These are phyloP conservation scores for Aix galericulata DNA, from an alignment of 2,113 vertebrate genomes.

Conservation along the genomic window DNA sequence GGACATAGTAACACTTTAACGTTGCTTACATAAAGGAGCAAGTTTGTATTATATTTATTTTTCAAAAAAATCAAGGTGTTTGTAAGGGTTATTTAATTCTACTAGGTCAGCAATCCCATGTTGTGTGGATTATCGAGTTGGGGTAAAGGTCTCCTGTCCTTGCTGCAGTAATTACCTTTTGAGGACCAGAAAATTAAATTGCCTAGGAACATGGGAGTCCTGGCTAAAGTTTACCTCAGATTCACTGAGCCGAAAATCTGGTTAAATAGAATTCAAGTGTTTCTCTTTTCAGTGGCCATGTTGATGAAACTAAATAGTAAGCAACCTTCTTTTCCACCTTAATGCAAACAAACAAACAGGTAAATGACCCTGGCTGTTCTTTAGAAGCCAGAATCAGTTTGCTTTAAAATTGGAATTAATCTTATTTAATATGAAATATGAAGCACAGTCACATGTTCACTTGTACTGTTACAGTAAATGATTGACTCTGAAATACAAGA, in stretches of 20 bases:
- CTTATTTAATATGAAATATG: constrained; percentile 18
- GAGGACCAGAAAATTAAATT: not conserved
- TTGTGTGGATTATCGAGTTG: not conserved
- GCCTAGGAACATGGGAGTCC: not conserved
- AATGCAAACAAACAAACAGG: not conserved
- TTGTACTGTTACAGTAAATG: not conserved
- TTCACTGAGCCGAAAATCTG: not conserved
- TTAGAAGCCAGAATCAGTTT: not conserved
- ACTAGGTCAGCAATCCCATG: not conserved
- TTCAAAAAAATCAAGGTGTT: not conserved
- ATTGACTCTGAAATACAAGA: constrained; percentile 11
- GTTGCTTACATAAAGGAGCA: not conserved
- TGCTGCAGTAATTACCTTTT: not conserved
- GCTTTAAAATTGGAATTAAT: constrained; percentile 18
- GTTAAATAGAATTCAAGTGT: not conserved
- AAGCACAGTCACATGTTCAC: not conserved
- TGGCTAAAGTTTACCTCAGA: constrained; percentile 6
- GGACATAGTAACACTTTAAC: not conserved
- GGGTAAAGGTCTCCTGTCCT: not conserved
- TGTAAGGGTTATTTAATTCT: not conserved
- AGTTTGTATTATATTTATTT: not conserved
- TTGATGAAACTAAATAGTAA: not conserved
- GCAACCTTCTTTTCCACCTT: not conserved
- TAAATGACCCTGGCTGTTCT: not conserved
- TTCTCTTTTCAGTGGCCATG: not conserved